These are phyloP conservation scores for Cylas formicarius DNA, from an alignment of 1,140 invertebrate genomes.

Conservation along the genomic window DNA sequence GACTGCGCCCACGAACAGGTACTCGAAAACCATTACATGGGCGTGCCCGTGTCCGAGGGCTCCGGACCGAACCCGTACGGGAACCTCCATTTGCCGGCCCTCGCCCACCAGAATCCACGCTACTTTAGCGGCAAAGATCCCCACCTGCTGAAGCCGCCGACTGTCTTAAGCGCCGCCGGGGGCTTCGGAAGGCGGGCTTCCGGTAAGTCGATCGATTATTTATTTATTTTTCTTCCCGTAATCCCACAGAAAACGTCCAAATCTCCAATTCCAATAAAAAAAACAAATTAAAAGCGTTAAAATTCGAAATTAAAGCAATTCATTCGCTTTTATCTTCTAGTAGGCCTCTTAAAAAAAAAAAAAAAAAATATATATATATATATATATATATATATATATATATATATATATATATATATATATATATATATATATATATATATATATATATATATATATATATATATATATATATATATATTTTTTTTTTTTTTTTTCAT, in stretches of 20 bases:
- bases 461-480: no score
- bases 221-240: slow-evolving; percentile 2
- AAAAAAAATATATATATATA: no score
- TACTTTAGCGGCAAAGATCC: slow-evolving; percentile 89
- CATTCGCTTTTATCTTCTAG: neutral
- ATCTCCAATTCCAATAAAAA: no score
- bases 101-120: slow-evolving; percentile 69
- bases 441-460: no score
- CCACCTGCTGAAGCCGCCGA: slow-evolving; percentile 85
- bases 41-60: slow-evolving; percentile 26
- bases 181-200: slow-evolving; percentile 86
- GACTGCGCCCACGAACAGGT: slow-evolving; percentile 73
- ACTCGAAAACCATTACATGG: slow-evolving; percentile 45
- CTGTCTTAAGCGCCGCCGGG: slow-evolving; percentile 74
- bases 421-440: no score
- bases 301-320: neutral
- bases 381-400: no score
- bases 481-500: no score
- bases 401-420: no score
- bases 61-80: slow-evolving; percentile 49
- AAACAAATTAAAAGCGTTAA: no score
- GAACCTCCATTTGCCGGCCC: slow-evolving; percentile 66
- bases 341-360: no score
- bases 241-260: no score
- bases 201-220: slow-evolving; percentile 17